Base-by-base conservation (phyloP, 2,113 vertebrate genomes). In the Pollachius pollachius region DNA sequence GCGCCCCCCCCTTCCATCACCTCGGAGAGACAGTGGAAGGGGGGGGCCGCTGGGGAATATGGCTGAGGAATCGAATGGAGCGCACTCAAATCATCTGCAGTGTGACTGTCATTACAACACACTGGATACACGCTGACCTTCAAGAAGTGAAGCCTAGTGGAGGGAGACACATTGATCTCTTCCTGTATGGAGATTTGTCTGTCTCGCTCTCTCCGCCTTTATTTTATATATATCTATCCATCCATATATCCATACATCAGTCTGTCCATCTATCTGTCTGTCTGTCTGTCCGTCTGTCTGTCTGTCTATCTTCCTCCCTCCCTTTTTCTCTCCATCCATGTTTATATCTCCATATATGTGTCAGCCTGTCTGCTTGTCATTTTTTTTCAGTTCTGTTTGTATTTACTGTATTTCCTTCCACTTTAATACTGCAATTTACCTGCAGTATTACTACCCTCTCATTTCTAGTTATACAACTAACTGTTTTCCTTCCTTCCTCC, bases 401-500 rank as follows among this genome's bases (percentile, higher is more conserved):
- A 18, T 19, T 61, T 18, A 23, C 18, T 61, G 11, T 23, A 12
- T 61, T 23, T 7, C 59, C 54, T 61, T n/a, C 18, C 9, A 21
- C 59, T 61, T 23, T 13, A 19, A 48, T 48, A 48, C 41, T 12
- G 41, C 12, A 48, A 7, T 48, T 9, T 48, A 48, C 41, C 11
- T 48, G 41, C 41, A 48, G 41, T 48, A 48, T 48, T 12, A 48
- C 41, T 48, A 48, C 8, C 2, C 41, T 48, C 11, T 48, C 41
- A 48, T 48, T 48, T 9, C 41, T 48, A 48, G 41, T 48, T 19
- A 72, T 68, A 3, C 6, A 34, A 57, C 23, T 70, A 12, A 65
- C 30, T 60, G 65, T 27, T 56, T 25, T 70, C 64, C 41, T 57
- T 72, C 76, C 4, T 60, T 75, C 60, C 67, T 58, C n/a, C 54